These are phyloP conservation scores for Agrypnus murinus DNA, from an alignment of 2,888 invertebrate genomes.

Conservation along the genomic window DNA sequence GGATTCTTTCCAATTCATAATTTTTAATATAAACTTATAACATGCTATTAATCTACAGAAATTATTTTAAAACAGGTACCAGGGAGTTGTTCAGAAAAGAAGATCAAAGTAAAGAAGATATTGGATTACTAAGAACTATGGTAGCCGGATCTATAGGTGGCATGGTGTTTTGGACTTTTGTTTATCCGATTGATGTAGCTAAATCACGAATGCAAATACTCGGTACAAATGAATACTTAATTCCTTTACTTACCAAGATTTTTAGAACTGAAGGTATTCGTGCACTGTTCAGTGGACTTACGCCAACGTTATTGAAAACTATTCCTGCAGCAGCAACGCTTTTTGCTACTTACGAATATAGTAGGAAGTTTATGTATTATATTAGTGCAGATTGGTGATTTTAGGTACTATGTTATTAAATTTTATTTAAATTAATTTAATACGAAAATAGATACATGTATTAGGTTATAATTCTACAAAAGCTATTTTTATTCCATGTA, in stretches of 20 bases:
- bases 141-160: slow-evolving; percentile 94
- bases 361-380: slow-evolving; percentile 81
- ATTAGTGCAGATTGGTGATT: slow-evolving; percentile 45
- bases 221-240: slow-evolving; percentile 78
- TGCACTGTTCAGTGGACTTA: slow-evolving; percentile 94
- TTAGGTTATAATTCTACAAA: too few species aligned
- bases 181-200: slow-evolving; percentile 97
- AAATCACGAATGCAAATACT: slow-evolving; percentile 97
- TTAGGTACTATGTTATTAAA: not conserved
- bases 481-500: too few species aligned
- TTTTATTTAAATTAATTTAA: too few species aligned
- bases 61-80: too few species aligned
- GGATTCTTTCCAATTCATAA: too few species aligned
- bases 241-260: slow-evolving; percentile 79
- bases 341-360: slow-evolving; percentile 96
- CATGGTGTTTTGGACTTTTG: slow-evolving; percentile 90
- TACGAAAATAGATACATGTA: too few species aligned
- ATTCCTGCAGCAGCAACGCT: slow-evolving; percentile 96
- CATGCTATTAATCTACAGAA: too few species aligned
- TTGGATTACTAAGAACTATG: slow-evolving; percentile 88
- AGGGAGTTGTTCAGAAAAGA: slow-evolving; percentile 76
- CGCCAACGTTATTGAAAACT: slow-evolving; percentile 94
- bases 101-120: slow-evolving; percentile 83
- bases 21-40: too few species aligned
- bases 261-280: slow-evolving; percentile 82